Conservation (phyloP, 2,797 vertebrate species). For the Xenops minutus region DNA sequence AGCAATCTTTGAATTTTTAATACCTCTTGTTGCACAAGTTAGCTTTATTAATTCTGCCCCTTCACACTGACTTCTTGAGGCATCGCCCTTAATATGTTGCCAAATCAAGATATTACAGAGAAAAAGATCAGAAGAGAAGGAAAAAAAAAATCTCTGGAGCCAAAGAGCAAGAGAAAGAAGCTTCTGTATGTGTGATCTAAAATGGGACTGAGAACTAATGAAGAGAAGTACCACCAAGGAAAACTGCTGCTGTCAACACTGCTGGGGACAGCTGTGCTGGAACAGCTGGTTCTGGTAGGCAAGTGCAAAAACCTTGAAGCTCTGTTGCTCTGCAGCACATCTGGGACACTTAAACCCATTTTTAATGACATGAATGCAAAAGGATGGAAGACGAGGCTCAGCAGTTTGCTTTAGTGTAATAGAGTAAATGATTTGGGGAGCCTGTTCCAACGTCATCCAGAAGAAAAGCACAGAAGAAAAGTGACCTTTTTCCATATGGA, state of each 20-base stretch:
- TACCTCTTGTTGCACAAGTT: not conserved
- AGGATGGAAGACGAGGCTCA: not conserved
- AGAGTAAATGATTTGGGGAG: not conserved
- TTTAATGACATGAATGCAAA: not conserved
- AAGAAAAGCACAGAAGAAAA: not conserved
- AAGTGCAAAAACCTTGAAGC: not conserved
- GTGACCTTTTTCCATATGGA: not conserved
- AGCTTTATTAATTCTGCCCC: constrained; percentile 11
- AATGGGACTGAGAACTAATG: not conserved
- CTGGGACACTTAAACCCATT: not conserved
- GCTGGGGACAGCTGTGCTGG: not conserved
- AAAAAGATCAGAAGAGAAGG: not conserved
- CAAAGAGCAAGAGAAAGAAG: not conserved
- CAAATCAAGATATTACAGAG: not conserved
- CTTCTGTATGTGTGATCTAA: not conserved
- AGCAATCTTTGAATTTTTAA: not conserved
- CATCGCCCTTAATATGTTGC: not conserved
- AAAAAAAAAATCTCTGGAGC: not conserved
- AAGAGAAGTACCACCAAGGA: not conserved
- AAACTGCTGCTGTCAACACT: not conserved
- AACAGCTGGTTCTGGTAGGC: not conserved
- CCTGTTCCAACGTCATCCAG: not conserved
- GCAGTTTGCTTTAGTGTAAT: not conserved
- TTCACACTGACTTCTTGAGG: not conserved
- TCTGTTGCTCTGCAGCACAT: not conserved